Evolutionary conservation across 2,888 invertebrate genomes (phyloP).

Genomic region (Cordilura impudica): DNA sequence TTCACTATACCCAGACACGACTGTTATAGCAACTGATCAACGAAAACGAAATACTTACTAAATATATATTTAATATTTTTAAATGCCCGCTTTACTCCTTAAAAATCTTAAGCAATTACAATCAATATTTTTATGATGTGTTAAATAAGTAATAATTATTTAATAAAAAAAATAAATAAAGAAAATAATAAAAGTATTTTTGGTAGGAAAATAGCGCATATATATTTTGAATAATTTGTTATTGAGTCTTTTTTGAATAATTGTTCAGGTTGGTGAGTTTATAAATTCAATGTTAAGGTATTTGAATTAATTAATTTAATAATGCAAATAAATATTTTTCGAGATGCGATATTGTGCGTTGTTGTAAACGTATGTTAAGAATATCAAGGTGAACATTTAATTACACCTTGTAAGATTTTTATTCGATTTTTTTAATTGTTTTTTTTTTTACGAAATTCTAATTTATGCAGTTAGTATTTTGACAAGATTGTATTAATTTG

Average conservation of each 20-base stretch:
- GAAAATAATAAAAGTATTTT: neutral
- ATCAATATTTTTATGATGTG: neutral
- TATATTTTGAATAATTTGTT: too few relatives aligned
- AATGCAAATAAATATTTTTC: neutral
- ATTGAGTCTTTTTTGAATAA: neutral
- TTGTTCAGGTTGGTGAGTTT: neutral
- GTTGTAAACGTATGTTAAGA: neutral
- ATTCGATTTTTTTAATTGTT: neutral
- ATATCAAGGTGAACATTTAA: constrained; percentile 24
- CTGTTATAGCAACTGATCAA: too few relatives aligned
- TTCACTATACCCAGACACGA: too few relatives aligned
- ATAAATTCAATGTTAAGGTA: constrained; percentile 20
- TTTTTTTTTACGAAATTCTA: neutral
- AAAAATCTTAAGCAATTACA: neutral
- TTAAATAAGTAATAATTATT: neutral
- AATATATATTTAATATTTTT: neutral
- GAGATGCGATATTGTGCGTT: neutral
- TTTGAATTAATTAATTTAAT: neutral
- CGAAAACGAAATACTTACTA: too few relatives aligned
- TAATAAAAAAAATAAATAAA: neutral
- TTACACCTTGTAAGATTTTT: constrained; percentile 18
- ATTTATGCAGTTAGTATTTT: neutral
- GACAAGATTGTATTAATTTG: neutral
- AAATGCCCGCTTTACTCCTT: too few relatives aligned
- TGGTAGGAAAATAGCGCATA: too few relatives aligned